phyloP scores from a whole-genome alignment of 2,888 invertebrate genomes.

The Heteromyza rotundicornis region DNA sequence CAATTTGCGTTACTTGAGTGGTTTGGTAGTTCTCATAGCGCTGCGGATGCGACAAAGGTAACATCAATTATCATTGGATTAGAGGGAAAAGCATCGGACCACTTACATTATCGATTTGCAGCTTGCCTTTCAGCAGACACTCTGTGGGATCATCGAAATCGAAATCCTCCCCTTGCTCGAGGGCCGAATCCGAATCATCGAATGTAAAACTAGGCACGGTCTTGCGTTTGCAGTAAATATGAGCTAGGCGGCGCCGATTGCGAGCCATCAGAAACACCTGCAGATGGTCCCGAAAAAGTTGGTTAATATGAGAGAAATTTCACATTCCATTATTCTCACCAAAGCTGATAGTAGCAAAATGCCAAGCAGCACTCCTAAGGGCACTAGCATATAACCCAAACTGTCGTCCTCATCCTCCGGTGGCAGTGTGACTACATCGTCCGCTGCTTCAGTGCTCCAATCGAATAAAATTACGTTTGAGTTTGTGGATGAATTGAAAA shows the following conservation, averaged over 20 bases:
- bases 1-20: constrained; percentile 20
- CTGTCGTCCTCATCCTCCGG: no score
- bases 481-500: no score
- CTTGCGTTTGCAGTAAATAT: constrained; percentile 39
- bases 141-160: constrained; percentile 41
- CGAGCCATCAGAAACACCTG: constrained; percentile 57
- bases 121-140: constrained; percentile 46
- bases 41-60: constrained; percentile 28
- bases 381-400: no score
- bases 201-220: constrained; percentile 35
- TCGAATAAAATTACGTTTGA: no score
- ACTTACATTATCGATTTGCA: constrained; percentile 53
- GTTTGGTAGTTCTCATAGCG: constrained; percentile 33
- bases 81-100: neutral
- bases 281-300: neutral
- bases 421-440: no score
- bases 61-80: neutral
- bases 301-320: neutral
- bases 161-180: constrained; percentile 42
- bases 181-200: constrained; percentile 42
- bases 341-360: no score
- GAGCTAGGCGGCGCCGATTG: constrained; percentile 38
- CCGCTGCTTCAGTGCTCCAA: no score
- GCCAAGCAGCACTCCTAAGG: no score
- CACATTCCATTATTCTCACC: no score